These are phyloP conservation scores for Antedon mediterranea DNA, from an alignment of 53 echinoderm and acorn worm species.

Conservation along the genomic window DNA sequence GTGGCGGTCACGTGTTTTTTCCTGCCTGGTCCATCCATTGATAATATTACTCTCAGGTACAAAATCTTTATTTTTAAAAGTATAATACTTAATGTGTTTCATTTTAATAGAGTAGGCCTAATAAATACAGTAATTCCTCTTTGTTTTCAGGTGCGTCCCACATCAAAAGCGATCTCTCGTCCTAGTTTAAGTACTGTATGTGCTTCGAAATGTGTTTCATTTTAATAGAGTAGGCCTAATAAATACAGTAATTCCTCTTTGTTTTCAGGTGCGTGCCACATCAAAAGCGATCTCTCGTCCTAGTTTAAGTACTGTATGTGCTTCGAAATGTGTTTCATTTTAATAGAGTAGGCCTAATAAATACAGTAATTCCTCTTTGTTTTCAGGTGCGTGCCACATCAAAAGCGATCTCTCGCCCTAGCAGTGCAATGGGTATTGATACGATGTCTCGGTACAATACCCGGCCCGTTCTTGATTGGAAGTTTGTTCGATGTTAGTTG, in stretches of 20 bases:
- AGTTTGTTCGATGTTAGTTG: constrained; percentile 21
- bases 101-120: too few relatives aligned
- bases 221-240: too few relatives aligned
- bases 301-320: too few relatives aligned
- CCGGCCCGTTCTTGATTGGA: constrained; percentile 31
- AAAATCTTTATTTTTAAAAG: background rate
- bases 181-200: too few relatives aligned
- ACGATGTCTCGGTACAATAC: constrained; percentile 6
- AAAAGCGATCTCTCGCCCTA: constrained; percentile 17
- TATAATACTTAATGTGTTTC: too few relatives aligned
- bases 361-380: background rate
- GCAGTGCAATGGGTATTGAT: background rate
- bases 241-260: background rate
- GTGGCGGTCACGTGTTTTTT: background rate
- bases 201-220: too few relatives aligned
- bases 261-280: constrained; percentile 27
- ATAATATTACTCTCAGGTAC: background rate
- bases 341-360: too few relatives aligned
- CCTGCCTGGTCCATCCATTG: background rate
- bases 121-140: background rate
- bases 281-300: constrained; percentile 14
- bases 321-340: too few relatives aligned
- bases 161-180: constrained; percentile 19
- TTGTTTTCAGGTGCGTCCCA: constrained; percentile 22
- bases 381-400: constrained; percentile 27